Evolutionary conservation across 2,113 vertebrate species (phyloP), one percentile per base, ranked within the genome.

Genomic region (Coturnix japonica): DNA sequence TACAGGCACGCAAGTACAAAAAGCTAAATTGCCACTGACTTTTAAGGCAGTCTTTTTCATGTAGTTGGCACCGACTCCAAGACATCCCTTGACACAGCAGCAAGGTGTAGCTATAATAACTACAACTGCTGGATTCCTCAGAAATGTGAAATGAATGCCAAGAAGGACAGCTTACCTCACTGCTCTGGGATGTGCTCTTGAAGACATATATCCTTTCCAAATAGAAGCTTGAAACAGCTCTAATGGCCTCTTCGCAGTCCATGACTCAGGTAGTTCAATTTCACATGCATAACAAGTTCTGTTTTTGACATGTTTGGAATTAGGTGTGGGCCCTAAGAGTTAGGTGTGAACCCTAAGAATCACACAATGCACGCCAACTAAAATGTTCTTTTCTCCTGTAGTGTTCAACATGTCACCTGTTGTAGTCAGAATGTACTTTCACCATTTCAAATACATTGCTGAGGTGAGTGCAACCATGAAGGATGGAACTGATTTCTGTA

Each of bases 141-240:
- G 66, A 64, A 59, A 74, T 25, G n/a, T 41, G 54, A 78, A 41
- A 53, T 0, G 0, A 71, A 31, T 2, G 30, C 11, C 56, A 33
- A 18, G 39, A 13, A 43, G 61, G 51, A 39, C 26, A 28, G 53
- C n/a, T 88, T 77, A 81, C 85, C 80, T 67, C 47, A 3, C n/a
- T 72, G n/a, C 25, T 46, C 46, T 8, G 59, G 28, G 47, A 72
- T 12, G 26, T 0, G 1, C 4, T 30, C 3, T 0, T n/a, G 41
- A 44, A 76, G 76, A 64, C 59, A 47, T 37, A 9, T 8, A 25
- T 44, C 41, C 35, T 59, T 72, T 72, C 72, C 17, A 67, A 31
- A 88, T 6, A 67, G 47, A 37, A 10, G 53, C 49, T 31, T 37
- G n/a, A 37, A 79, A n/a, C 11, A 6, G 39, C 31, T 83, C 11